phyloP scores from a whole-genome alignment of 1,140 invertebrate genomes.

The Eciton burchellii region DNA sequence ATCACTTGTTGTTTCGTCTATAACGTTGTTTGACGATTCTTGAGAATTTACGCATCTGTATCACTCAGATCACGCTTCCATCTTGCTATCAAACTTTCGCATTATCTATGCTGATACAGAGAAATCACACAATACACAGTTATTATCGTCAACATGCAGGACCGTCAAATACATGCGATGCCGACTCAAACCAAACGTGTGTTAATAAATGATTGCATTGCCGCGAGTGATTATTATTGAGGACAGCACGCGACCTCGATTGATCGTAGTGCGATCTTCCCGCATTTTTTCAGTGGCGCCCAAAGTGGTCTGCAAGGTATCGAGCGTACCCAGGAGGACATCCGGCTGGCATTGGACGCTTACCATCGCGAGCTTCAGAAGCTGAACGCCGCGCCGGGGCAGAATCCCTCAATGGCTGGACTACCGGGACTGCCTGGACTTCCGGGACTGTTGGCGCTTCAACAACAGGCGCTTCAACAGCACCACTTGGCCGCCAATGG shows the following conservation, averaged over 20 bases:
- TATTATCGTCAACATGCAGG: no score
- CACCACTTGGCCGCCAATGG: slow-evolving; percentile 87
- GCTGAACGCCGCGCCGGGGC: slow-evolving; percentile 89
- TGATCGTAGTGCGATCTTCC: slow-evolving; percentile 88
- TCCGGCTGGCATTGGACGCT: slow-evolving; percentile 95
- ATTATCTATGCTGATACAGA: no score
- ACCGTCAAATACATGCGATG: no score
- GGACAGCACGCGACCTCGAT: slow-evolving; percentile 87
- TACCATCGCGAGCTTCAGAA: slow-evolving; percentile 96
- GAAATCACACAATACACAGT: no score
- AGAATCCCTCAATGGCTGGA: slow-evolving; percentile 86
- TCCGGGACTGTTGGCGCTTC: slow-evolving; percentile 89
- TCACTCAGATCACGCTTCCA: no score
- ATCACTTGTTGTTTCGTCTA: no score
- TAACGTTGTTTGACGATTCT: no score
- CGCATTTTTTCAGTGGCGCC: slow-evolving; percentile 91
- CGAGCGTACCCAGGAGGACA: slow-evolving; percentile 93
- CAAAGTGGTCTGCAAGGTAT: slow-evolving; percentile 87
- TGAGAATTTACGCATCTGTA: no score
- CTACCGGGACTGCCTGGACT: slow-evolving; percentile 87
- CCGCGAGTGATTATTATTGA: slow-evolving; percentile 82
- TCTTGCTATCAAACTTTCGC: no score
- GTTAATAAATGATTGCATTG: not conserved
- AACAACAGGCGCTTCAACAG: slow-evolving; percentile 90
- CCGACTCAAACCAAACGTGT: no score